Conservation (phyloP, 2,113 vertebrate species). For the Ptilonorhynchus violaceus region DNA sequence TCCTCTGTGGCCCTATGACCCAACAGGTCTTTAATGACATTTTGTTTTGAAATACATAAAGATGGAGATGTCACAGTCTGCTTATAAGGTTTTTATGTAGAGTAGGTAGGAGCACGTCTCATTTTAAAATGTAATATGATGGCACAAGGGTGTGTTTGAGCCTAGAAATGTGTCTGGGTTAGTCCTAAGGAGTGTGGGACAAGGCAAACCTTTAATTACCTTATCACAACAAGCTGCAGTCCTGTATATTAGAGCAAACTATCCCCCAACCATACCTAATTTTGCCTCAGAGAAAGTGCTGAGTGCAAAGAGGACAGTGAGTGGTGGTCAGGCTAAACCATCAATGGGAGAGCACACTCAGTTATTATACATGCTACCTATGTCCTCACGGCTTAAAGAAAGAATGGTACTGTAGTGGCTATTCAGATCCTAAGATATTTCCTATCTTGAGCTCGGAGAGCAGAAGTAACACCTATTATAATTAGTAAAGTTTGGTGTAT, state of each 20-base stretch:
- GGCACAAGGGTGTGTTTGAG: accelerated
- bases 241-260: background rate
- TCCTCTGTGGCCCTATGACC: background rate
- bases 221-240: background rate
- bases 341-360: background rate
- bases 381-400: background rate
- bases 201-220: background rate
- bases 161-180: background rate
- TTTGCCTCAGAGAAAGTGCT: background rate
- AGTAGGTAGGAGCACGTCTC: background rate
- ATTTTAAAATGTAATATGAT: background rate
- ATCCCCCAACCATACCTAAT: background rate
- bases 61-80: background rate
- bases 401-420: accelerated
- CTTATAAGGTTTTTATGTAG: background rate
- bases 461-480: background rate
- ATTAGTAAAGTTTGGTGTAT: background rate
- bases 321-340: background rate
- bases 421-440: background rate
- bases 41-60: background rate
- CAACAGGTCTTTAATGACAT: background rate
- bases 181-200: background rate
- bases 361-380: background rate
- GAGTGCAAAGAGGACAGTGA: background rate
- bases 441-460: background rate